phyloP scores from a whole-genome alignment of 2,888 invertebrate genomes.

The Plebejus anna region DNA sequence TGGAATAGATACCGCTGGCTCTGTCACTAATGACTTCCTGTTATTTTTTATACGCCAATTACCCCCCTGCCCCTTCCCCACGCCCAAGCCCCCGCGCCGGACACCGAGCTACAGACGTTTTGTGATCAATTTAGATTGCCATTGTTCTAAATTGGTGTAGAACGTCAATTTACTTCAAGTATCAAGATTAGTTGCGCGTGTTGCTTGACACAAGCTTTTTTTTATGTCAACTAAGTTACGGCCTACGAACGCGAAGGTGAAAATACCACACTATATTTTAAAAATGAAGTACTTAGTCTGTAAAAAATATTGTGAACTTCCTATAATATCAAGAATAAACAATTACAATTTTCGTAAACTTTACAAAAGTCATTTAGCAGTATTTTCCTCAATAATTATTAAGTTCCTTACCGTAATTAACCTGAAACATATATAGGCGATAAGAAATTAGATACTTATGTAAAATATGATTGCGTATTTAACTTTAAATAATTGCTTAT shows the following conservation, averaged over 20 bases:
- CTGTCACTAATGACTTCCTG: constrained; percentile 77
- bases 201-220: background rate
- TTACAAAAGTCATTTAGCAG: background rate
- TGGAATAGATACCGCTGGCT: constrained; percentile 70
- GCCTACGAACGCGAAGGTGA: background rate
- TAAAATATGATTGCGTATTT: background rate
- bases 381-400: background rate
- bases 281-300: background rate
- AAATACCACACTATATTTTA: background rate
- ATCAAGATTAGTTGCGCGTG: constrained; percentile 18
- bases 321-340: too few species aligned
- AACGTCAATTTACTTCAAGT: constrained; percentile 17
- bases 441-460: background rate
- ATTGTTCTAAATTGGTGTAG: constrained; percentile 24
- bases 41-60: constrained; percentile 73
- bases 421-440: background rate
- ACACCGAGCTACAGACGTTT: constrained; percentile 16
- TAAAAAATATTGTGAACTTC: too few species aligned
- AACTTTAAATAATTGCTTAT: background rate
- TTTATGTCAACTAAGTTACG: background rate
- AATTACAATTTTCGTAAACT: background rate
- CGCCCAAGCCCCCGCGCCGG: background rate
- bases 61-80: constrained; percentile 48
- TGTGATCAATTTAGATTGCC: constrained; percentile 24
- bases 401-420: background rate